These are phyloP conservation scores for Pangasius mekongensis DNA, from an alignment of 2,797 vertebrate genomes.

Conservation along the genomic window DNA sequence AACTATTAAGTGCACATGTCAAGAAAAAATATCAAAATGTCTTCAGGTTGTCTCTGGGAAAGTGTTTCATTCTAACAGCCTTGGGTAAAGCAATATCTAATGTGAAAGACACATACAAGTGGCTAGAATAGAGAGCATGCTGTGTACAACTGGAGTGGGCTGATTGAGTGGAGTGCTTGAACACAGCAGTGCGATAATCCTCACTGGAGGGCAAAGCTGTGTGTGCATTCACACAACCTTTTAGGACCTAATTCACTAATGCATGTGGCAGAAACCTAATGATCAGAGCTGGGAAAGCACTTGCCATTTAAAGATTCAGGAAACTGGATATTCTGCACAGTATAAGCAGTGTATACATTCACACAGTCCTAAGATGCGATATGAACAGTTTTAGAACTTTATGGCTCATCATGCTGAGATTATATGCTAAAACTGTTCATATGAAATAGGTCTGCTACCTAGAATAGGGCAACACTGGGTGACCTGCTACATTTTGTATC, in stretches of 20 bases:
- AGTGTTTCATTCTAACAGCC: conserved; percentile 4
- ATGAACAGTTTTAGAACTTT: background rate
- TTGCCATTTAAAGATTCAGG: background rate
- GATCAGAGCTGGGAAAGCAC: conserved; percentile 5
- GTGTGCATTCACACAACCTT: conserved; percentile 31
- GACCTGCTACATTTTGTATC: background rate
- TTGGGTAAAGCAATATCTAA: conserved; percentile 31
- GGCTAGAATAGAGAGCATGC: conserved; percentile 51
- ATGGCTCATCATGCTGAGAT: background rate
- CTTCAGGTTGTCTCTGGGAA: conserved; percentile 30
- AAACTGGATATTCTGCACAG: background rate
- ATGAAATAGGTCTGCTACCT: background rate
- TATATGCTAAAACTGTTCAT: background rate
- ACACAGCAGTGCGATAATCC: conserved; percentile 34
- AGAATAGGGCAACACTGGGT: background rate
- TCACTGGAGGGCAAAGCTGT: conserved; percentile 24
- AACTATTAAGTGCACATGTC: conserved; percentile 23
- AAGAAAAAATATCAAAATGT: conserved; percentile 32
- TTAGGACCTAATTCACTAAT: conserved; percentile 36
- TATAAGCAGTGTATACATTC: background rate
- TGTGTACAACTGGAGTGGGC: conserved; percentile 24
- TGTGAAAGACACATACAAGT: conserved; percentile 50
- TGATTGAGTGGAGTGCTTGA: conserved; percentile 40
- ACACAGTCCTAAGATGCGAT: background rate
- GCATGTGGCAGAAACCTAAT: conserved; percentile 20